A percentile compares a stretch with the other conserved stretches of the same genome.
These are phyloP conservation scores for Drosophila rubida DNA, from an alignment of 2,888 invertebrate genomes.

Conservation along the genomic window DNA sequence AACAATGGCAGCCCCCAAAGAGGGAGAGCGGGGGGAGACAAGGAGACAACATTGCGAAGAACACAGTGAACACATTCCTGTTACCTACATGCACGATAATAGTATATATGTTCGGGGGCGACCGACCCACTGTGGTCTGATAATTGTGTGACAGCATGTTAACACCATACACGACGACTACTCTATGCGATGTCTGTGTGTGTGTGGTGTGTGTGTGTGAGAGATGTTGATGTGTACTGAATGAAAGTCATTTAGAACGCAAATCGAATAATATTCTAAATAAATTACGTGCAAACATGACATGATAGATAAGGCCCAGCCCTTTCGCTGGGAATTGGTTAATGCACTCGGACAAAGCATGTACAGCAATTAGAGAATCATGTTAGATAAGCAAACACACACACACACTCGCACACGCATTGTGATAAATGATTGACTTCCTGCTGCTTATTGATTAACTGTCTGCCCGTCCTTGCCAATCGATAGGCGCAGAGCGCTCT, in stretches of 20 bases:
- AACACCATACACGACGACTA: constrained; percentile 59
- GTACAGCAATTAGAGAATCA: constrained; percentile 46
- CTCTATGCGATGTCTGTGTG: constrained; percentile 25
- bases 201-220: constrained; percentile 20
- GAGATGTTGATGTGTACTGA: constrained; percentile 30
- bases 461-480: background rate
- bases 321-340: constrained; percentile 18
- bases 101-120: background rate
- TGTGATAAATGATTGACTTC: constrained; percentile 23
- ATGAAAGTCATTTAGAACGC: constrained; percentile 73
- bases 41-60: background rate
- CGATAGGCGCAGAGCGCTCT: background rate
- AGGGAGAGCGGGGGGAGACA: background rate
- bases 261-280: constrained; percentile 78
- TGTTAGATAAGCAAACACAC: constrained; percentile 31
- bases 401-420: background rate
- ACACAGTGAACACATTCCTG: constrained; percentile 14
- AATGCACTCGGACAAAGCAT: constrained; percentile 33
- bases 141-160: constrained; percentile 78
- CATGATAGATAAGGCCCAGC: constrained; percentile 51
- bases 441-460: constrained; percentile 10
- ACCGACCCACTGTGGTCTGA: constrained; percentile 53
- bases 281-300: constrained; percentile 71
- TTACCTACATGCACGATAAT: background rate
- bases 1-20: constrained; percentile 34